Evolutionary conservation across 1,140 invertebrate genomes (phyloP), one percentile per base, ranked within the genome.

Genomic region (Calephelis nemesis): DNA sequence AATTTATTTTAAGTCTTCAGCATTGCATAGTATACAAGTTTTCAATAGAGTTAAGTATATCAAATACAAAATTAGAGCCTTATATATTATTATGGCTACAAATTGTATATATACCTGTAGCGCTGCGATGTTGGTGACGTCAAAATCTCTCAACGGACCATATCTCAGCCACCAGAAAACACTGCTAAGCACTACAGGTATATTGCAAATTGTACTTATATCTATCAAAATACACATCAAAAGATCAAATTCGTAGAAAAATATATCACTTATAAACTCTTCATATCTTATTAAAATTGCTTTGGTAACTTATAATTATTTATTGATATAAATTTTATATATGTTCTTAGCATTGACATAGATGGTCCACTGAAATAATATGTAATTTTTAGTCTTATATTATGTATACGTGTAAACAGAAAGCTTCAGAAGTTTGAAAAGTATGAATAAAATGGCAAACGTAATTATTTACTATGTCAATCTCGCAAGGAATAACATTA

Each of bases 271-370:
- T 74, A 77, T 70, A 74, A 69, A 75, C 52, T 76, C 62, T 71
- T 74, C 77, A 79, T 71, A 73, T 40, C 78, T 83, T 83, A 84
- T 67, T 73, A 68, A 68, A 79, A 90, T 88, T 88, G 84, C 88
- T 89, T 91, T 91, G 87, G 87, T 91, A 89, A 91, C 87, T 89
- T 88, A 90, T 81, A 78, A 74, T 71, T 69, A 69, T 68, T 76
- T 74, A 65, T 77, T 71, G 71, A 71, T 66, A 50, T 70, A 48
- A 74, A 54, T 69, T 60, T 45, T 63, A 60, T 68, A 30, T 65
- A 62, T 72, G 49, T 74, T 70, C 48, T 72, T 60, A 50, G 52
- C 40, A 19, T 42, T 58, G 45, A 67, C 11, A 64, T 11, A 65
- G 45, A 47, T 73, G 68, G 71, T 70, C 69, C 68, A 58, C 69